Evolutionary conservation across 2,888 invertebrate species (phyloP).

Genomic region (Plebejus melissa): DNA sequence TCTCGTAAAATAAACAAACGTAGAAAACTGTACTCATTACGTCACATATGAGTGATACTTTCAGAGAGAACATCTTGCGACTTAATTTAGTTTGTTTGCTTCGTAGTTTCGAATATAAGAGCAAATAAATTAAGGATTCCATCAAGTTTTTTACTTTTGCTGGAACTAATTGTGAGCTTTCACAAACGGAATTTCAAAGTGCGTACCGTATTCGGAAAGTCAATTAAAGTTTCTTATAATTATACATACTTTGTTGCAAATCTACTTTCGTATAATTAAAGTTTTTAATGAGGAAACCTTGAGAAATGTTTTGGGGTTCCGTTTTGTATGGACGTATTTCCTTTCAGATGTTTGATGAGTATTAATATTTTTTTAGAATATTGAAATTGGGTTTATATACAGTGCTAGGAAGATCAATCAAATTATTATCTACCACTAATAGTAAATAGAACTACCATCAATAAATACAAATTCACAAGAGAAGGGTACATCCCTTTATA

Average conservation of each 20-base stretch:
- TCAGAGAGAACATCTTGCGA: constrained; percentile 7
- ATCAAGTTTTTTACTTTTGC: constrained; percentile 34
- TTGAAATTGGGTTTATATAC: no score
- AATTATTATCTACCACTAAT: no score
- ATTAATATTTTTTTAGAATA: no score
- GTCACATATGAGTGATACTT: neutral
- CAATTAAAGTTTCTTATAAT: constrained; percentile 22
- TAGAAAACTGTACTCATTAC: constrained; percentile 1
- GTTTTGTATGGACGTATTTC: neutral
- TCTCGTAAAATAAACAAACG: neutral
- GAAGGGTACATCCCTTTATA: no score
- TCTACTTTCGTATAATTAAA: constrained; percentile 5
- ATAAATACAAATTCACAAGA: no score
- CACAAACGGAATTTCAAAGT: constrained; percentile 54
- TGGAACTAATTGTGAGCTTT: constrained; percentile 45
- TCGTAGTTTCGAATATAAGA: constrained; percentile 7
- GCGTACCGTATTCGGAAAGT: constrained; percentile 31
- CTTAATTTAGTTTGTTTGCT: neutral
- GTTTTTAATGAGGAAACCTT: constrained; percentile 14
- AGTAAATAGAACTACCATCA: no score
- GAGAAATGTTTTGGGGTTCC: neutral
- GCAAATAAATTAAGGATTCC: constrained; percentile 20
- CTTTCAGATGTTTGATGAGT: neutral
- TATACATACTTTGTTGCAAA: constrained; percentile 20
- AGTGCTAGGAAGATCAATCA: no score